Percentiles rank a stretch among this genome's conserved stretches.
Conservation (phyloP, 2,797 vertebrate genomes). For the Nyctalus aviator region DNA sequence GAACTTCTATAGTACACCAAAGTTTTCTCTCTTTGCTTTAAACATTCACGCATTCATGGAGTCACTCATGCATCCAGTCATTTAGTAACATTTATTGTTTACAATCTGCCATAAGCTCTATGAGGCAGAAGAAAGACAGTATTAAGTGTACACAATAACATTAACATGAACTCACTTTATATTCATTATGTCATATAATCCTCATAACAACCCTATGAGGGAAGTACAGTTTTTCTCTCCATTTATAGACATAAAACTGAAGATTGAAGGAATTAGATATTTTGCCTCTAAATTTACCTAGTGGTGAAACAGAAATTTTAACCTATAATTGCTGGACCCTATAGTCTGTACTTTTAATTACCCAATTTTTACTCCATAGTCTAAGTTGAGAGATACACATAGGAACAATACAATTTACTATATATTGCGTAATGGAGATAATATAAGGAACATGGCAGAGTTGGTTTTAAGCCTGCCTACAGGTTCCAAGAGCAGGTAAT, state of each 20-base stretch:
- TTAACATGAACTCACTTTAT: slow-evolving; percentile 33
- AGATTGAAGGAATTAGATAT: background rate
- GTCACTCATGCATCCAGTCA: background rate
- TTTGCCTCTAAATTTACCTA: background rate
- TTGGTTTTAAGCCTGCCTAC: background rate
- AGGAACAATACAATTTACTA: background rate
- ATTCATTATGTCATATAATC: background rate
- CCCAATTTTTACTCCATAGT: background rate
- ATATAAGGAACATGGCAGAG: background rate
- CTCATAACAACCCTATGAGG: background rate
- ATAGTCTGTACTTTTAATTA: background rate
- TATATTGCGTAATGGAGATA: background rate
- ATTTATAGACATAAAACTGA: slow-evolving; percentile 4
- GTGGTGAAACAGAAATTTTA: background rate
- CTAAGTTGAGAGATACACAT: background rate
- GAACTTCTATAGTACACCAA: background rate
- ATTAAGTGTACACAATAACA: background rate
- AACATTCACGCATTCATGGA: background rate
- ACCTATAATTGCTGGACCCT: background rate
- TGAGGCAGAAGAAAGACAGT: background rate
- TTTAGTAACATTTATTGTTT: background rate
- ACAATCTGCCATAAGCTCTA: background rate
- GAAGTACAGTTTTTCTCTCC: background rate
- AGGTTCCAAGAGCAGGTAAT: background rate
- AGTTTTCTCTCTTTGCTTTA: background rate